Conservation (phyloP, 2,888 invertebrate species). For the Cephus nigrinus region DNA sequence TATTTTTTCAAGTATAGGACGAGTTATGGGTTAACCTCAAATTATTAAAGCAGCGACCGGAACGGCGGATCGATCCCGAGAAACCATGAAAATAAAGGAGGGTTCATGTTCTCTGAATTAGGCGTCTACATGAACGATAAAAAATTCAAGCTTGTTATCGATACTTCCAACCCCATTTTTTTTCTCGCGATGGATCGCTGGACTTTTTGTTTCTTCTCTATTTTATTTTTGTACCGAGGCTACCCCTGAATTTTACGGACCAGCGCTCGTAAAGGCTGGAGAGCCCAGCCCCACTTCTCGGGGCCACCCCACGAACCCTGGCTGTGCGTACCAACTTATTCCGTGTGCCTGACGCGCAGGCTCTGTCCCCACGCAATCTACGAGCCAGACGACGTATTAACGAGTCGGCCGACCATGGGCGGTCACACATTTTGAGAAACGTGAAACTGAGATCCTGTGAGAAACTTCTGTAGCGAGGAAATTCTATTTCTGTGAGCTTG, state of each 20-base stretch:
- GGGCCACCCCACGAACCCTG: neutral
- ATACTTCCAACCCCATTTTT: neutral
- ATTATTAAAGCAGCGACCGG: neutral
- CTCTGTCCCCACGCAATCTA: neutral
- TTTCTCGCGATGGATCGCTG: neutral
- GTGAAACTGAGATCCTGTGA: neutral
- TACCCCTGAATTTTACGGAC: neutral
- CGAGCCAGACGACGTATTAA: neutral
- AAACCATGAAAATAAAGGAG: neutral
- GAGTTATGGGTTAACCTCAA: neutral
- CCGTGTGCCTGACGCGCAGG: neutral
- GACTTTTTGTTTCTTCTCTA: neutral
- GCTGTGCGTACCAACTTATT: neutral
- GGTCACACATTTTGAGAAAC: neutral
- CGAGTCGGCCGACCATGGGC: neutral
- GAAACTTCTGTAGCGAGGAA: neutral
- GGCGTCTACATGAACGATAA: constrained; percentile 17
- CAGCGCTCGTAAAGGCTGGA: neutral
- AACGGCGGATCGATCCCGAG: neutral
- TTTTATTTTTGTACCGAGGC: neutral
- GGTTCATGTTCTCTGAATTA: constrained; percentile 21
- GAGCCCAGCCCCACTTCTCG: neutral
- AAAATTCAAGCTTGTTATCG: neutral
- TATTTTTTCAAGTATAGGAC: neutral
- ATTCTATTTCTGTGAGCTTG: neutral